Evolutionary conservation across 2,797 vertebrate genomes (phyloP).

Genomic region (Scarus forsteni): DNA sequence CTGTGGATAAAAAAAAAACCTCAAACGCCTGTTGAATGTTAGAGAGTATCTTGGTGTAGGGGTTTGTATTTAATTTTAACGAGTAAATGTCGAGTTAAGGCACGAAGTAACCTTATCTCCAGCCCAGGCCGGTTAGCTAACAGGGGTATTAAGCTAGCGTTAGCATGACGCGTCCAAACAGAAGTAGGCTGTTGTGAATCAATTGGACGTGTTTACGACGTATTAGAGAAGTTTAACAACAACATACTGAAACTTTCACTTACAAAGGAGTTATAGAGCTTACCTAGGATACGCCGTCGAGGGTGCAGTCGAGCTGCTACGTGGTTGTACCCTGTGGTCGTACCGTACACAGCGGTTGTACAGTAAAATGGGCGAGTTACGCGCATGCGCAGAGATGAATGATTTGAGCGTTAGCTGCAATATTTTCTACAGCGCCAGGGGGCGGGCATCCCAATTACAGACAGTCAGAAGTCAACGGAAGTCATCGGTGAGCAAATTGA

Average conservation of each 20-base stretch:
- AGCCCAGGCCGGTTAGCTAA: conserved; percentile 1
- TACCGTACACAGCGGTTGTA: background rate
- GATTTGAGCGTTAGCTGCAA: background rate
- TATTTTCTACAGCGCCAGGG: background rate
- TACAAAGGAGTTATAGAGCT: rapidly evolving
- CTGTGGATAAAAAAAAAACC: rapidly evolving
- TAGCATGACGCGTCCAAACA: background rate
- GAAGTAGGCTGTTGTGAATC: background rate
- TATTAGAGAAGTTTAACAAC: rapidly evolving
- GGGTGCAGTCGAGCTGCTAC: background rate
- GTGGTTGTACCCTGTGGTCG: too few relatives aligned
- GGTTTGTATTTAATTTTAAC: too few relatives aligned
- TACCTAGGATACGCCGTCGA: conserved; percentile 32
- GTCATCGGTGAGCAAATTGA: too few relatives aligned
- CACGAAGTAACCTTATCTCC: background rate
- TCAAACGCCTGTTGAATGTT: rapidly evolving
- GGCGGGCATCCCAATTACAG: background rate
- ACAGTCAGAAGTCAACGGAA: too few relatives aligned
- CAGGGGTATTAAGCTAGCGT: background rate
- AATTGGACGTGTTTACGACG: background rate
- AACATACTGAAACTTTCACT: rapidly evolving
- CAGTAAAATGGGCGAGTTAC: background rate
- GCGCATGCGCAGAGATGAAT: background rate
- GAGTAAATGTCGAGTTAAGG: background rate
- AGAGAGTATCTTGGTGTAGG: rapidly evolving